A percentile compares a stretch with the other conserved stretches of the same genome.
phyloP scores from a whole-genome alignment of 2,797 vertebrate genomes.

The Manis crassicaudata region DNA sequence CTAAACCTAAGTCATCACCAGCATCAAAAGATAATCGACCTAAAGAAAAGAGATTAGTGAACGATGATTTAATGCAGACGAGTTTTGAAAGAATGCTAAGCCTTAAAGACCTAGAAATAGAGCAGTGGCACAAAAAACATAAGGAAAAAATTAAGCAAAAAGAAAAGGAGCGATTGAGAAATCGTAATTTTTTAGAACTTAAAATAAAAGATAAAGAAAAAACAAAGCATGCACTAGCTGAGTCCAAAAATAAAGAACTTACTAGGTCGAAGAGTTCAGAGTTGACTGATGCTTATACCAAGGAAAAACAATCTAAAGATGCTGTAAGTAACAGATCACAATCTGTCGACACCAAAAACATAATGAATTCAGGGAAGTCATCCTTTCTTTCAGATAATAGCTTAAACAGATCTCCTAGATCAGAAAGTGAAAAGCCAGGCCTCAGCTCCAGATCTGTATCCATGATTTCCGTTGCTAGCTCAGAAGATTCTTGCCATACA shows the following conservation, averaged over 20 bases:
- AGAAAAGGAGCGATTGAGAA: slow-evolving; percentile 95
- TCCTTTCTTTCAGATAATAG: slow-evolving; percentile 91
- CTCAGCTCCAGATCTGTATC: slow-evolving; percentile 95
- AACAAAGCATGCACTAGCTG: slow-evolving; percentile 85
- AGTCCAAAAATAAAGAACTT: slow-evolving; percentile 93
- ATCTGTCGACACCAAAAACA: slow-evolving; percentile 92
- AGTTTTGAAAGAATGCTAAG: slow-evolving; percentile 99
- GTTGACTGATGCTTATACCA: slow-evolving; percentile 87
- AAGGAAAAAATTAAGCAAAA: slow-evolving; percentile 99
- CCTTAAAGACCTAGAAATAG: slow-evolving; percentile 98
- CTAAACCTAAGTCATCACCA: slow-evolving; percentile 90
- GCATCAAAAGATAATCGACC: slow-evolving; percentile 91
- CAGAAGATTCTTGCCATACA: slow-evolving; percentile 95
- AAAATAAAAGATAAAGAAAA: slow-evolving; percentile 94
- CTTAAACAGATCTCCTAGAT: slow-evolving; percentile 92
- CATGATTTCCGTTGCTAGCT: slow-evolving; percentile 95
- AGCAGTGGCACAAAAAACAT: slow-evolving; percentile 98
- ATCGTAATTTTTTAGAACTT: slow-evolving; percentile 90
- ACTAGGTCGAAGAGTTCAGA: slow-evolving; percentile 96
- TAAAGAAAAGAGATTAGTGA: slow-evolving; percentile 97
- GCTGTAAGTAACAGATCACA: slow-evolving; percentile 88
- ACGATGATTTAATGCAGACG: slow-evolving; percentile 99
- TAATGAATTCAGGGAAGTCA: slow-evolving; percentile 87
- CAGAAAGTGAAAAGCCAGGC: slow-evolving; percentile 92
- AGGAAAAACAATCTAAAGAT: slow-evolving; percentile 93